Conservation (phyloP, 2,888 invertebrate species). For the Tachina fera region DNA sequence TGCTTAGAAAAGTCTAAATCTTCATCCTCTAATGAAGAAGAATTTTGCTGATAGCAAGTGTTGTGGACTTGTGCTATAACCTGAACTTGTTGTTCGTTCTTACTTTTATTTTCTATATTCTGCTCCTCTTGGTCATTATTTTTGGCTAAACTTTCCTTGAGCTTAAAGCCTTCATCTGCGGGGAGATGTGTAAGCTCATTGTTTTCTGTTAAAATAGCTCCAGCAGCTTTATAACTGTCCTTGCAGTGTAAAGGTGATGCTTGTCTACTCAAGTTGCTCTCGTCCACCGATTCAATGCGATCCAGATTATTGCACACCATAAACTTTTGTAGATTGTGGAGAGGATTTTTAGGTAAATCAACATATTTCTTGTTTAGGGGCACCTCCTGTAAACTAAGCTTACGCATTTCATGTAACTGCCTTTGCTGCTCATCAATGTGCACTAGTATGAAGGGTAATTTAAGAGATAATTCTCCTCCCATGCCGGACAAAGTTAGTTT, state of each 20-base stretch:
- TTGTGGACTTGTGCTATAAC: constrained; percentile 57
- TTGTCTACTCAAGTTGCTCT: constrained; percentile 75
- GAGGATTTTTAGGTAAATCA: constrained; percentile 60
- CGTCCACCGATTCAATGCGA: constrained; percentile 78
- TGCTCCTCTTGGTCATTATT: constrained; percentile 73
- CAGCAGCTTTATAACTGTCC: background rate
- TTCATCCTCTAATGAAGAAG: background rate
- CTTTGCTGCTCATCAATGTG: constrained; percentile 83
- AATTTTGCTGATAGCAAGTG: background rate
- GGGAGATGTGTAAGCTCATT: background rate
- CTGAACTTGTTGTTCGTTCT: constrained; percentile 23
- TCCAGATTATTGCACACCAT: constrained; percentile 72
- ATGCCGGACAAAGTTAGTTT: constrained; percentile 91
- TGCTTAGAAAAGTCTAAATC: background rate
- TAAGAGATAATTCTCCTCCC: constrained; percentile 91
- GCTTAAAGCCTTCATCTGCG: constrained; percentile 72
- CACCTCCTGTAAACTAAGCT: constrained; percentile 76
- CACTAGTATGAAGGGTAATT: constrained; percentile 91
- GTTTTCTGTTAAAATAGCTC: background rate
- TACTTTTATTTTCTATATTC: background rate
- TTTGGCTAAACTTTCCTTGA: constrained; percentile 79
- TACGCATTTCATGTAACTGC: constrained; percentile 52
- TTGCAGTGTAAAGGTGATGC: constrained; percentile 12
- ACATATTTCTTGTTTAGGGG: constrained; percentile 74
- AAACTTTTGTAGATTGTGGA: constrained; percentile 42